Evolutionary conservation across 2,797 vertebrate genomes (phyloP), one percentile per base, ranked within the genome.

Genomic region (Hybognathus amarus): DNA sequence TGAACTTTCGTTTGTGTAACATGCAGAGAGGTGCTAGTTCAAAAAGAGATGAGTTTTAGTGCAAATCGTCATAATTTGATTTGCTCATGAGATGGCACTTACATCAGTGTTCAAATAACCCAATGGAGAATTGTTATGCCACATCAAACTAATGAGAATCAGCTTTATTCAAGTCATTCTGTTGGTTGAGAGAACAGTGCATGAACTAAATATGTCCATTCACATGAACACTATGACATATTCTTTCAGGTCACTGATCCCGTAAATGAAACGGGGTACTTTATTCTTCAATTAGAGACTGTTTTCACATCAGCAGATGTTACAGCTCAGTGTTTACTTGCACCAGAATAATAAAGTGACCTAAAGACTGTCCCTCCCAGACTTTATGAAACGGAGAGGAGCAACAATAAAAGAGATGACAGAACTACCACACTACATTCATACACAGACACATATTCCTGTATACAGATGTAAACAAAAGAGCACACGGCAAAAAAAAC

Each of bases 191-290:
- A 38, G 54, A 83, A 59, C 63, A 45, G 52, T 27, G 42, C 20
- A 70, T 61, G 50, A 83, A 67, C 82, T 77, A 74, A 81, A 81
- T 73, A 40, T 66, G 70, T 66, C 61, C 59, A 66, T 82, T 82
- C 24, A 68, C n/a, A 68, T 77, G 61, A 75, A 82, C 59, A 38
- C 42, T 54, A 56, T 56, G 47, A 66, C 50, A 33, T 36, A 27
- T 77, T 76, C 73, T 67, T 83, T 67, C 73, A 67, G 47, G 56
- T 74, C 69, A 82, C 15, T 74, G 80, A 47, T 67, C 80, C 70
- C 12, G 6, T 74, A 68, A 85, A 83, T 83, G 36, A 82, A 83
- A 80, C 69, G 0, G 27, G 61, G 50, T 74, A 73, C 59, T 78
- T 81, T 20, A 69, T 40, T 76, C 73, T 69, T 36, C 22, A 84